Percentiles rank a stretch among this genome's conserved stretches.
Evolutionary conservation across 2,888 invertebrate genomes (phyloP).

Genomic region (Epinotia demarniana): DNA sequence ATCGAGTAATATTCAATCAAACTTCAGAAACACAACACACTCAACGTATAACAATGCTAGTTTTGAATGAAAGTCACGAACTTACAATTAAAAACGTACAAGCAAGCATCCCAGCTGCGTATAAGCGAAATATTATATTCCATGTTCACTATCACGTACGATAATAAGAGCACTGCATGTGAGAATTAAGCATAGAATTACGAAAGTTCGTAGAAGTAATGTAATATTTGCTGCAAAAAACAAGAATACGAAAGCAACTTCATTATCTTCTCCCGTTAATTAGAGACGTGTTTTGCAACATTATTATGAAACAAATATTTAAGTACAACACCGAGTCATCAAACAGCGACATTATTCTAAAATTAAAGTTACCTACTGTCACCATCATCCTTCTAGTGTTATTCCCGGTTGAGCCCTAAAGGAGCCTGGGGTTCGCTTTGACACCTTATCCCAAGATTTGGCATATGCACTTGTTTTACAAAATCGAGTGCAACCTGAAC

Average conservation of each 20-base stretch:
- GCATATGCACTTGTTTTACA: too few species aligned
- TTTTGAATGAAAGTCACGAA: slow-evolving; percentile 8
- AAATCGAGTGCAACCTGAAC: too few species aligned
- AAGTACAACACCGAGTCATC: neutral
- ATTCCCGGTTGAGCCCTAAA: too few species aligned
- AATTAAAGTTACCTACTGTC: too few species aligned
- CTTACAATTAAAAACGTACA: slow-evolving; percentile 21
- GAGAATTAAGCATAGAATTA: slow-evolving; percentile 21
- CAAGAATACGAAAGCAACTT: slow-evolving; percentile 5
- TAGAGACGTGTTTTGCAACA: neutral
- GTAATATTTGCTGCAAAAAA: slow-evolving; percentile 16
- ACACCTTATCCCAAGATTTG: too few species aligned
- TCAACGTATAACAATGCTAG: too few species aligned
- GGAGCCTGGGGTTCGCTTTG: too few species aligned
- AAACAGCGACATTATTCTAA: too few species aligned
- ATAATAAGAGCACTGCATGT: slow-evolving; percentile 27
- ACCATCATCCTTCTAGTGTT: too few species aligned
- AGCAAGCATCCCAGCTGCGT: slow-evolving; percentile 12
- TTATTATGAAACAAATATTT: neutral
- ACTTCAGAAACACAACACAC: too few species aligned
- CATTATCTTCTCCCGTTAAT: slow-evolving; percentile 8
- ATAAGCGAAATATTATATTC: neutral
- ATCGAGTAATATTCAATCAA: too few species aligned
- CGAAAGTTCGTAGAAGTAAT: slow-evolving; percentile 13
- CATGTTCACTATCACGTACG: slow-evolving; percentile 30